A percentile compares a stretch with the other conserved stretches of the same genome.
Evolutionary conservation across 2,113 vertebrate species (phyloP).

Genomic region (Capreolus pygargus): DNA sequence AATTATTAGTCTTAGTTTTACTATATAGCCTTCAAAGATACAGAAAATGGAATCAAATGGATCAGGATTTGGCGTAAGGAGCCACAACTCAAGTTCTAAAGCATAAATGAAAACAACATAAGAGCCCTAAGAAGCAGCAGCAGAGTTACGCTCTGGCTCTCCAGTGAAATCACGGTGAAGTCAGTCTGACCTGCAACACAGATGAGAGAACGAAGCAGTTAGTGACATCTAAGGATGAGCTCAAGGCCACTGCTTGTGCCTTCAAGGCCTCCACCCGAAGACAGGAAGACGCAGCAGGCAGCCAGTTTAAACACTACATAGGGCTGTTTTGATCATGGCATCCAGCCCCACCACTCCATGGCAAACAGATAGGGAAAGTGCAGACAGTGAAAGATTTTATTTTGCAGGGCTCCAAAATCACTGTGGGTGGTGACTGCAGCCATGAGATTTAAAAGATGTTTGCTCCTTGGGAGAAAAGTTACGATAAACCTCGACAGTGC

Average conservation of each 20-base stretch:
- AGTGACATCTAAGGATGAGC: background rate
- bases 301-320: accelerated
- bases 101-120: background rate
- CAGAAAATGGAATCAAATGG: background rate
- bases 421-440: background rate
- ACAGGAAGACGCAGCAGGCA: background rate
- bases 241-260: accelerated
- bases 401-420: background rate
- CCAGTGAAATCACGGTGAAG: background rate
- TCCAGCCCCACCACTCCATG: background rate
- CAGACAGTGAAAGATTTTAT: background rate
- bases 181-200: background rate
- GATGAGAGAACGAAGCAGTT: background rate
- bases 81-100: background rate
- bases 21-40: background rate
- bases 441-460: background rate
- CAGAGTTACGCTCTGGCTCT: background rate
- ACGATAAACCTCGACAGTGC: background rate
- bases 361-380: background rate
- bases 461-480: background rate
- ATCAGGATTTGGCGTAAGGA: background rate
- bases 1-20: background rate
- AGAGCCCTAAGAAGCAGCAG: background rate
- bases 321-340: background rate
- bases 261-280: background rate